phyloP scores from a whole-genome alignment of 2,888 invertebrate species.

The Dasypolia templi region DNA sequence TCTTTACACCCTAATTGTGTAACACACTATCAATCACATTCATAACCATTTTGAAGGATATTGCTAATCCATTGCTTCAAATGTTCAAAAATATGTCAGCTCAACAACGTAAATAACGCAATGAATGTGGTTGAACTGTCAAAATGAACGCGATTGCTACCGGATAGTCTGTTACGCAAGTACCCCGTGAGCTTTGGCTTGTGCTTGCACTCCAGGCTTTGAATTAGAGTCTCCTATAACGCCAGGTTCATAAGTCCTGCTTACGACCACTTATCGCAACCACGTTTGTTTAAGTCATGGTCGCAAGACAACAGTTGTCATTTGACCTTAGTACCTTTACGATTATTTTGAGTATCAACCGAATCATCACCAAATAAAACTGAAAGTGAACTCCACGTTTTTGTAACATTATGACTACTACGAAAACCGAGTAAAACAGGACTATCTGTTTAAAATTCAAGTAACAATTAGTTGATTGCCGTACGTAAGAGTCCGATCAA shows the following conservation, averaged over 20 bases:
- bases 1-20: not conserved
- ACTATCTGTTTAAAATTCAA: constrained; percentile 52
- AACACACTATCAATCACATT: too few species aligned
- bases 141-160: too few species aligned
- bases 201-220: too few species aligned
- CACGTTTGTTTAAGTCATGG: not conserved
- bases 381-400: constrained; percentile 4
- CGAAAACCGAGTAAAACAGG: constrained; percentile 24
- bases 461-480: constrained; percentile 63
- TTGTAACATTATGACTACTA: constrained; percentile 9
- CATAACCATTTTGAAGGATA: too few species aligned
- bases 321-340: not conserved
- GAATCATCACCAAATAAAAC: not conserved
- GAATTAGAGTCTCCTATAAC: too few species aligned
- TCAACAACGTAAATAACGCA: too few species aligned
- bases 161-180: too few species aligned
- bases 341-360: not conserved
- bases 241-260: too few species aligned
- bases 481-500: constrained; percentile 66
- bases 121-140: too few species aligned
- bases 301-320: not conserved
- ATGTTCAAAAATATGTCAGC: too few species aligned
- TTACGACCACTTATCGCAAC: not conserved
- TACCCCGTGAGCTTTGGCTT: too few species aligned
- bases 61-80: too few species aligned